A percentile compares a stretch with the other conserved stretches of the same genome.
Conservation (phyloP, 37 sponge, comb jelly and placozoan species). For the Aplysina aerophoba region DNA sequence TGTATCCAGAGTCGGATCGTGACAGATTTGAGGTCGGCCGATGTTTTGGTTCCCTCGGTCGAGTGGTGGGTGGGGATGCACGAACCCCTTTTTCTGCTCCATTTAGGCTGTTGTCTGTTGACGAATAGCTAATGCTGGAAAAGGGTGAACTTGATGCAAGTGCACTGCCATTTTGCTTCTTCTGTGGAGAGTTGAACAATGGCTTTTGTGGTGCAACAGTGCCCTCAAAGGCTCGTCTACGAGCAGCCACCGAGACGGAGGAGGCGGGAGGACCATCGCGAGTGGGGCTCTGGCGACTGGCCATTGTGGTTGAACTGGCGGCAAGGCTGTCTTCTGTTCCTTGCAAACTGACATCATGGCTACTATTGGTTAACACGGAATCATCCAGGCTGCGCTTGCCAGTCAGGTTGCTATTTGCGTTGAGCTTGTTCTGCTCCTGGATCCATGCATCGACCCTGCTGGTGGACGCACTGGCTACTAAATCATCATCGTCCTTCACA, state of each 20-base stretch:
- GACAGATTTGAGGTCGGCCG: conserved; percentile 17
- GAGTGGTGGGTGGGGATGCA: not conserved
- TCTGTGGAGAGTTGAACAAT: conserved; percentile 27
- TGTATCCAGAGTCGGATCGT: conserved; percentile 32
- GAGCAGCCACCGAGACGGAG: not conserved
- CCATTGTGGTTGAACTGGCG: not conserved
- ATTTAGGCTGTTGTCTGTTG: conserved; percentile 5
- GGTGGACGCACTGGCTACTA: conserved; percentile 10
- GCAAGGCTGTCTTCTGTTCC: not conserved
- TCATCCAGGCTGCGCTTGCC: not conserved
- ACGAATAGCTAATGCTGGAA: conserved; percentile 3
- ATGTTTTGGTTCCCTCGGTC: not conserved
- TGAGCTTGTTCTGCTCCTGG: not conserved
- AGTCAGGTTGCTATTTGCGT: not conserved
- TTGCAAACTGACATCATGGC: not conserved
- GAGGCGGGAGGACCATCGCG: not conserved
- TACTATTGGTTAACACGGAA: not conserved
- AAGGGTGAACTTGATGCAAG: not conserved
- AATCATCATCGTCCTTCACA: not conserved
- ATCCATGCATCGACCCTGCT: not conserved
- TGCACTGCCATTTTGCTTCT: not conserved
- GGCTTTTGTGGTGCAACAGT: too few relatives aligned
- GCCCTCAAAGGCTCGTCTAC: not conserved
- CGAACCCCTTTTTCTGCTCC: not conserved
- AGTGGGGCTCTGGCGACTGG: not conserved